Evolutionary conservation across 2,797 vertebrate species (phyloP).

Genomic region (Acrocephalus scirpaceus): DNA sequence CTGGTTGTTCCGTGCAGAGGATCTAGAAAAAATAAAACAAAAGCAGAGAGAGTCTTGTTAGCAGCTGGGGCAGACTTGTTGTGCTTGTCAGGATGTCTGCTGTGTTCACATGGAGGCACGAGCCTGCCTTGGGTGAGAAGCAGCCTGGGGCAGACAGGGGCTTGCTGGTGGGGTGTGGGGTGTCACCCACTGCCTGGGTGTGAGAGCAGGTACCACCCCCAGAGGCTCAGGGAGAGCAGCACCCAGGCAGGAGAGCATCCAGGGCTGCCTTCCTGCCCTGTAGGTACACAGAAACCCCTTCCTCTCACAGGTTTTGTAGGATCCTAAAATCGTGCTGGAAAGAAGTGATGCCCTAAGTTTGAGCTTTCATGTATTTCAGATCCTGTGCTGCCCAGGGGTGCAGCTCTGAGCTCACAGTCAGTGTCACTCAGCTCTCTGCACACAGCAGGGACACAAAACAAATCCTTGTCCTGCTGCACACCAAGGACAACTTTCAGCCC

Average conservation of each 20-base stretch:
- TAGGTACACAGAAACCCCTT: background rate
- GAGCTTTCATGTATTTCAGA: accelerated
- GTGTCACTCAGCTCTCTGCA: too few relatives aligned
- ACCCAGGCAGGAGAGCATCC: background rate
- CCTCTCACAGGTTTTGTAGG: background rate
- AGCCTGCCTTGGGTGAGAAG: background rate
- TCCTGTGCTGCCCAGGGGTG: background rate
- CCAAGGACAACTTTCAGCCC: background rate
- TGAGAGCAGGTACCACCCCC: background rate
- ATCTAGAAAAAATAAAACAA: background rate
- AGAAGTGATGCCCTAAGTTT: background rate
- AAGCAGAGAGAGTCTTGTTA: background rate
- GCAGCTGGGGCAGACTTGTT: background rate
- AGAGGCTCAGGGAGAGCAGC: background rate
- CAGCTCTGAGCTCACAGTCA: background rate
- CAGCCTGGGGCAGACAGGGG: background rate
- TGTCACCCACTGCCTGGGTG: background rate
- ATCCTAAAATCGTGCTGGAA: accelerated
- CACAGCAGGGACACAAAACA: background rate
- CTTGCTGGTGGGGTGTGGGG: background rate
- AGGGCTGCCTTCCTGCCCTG: background rate
- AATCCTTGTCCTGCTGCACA: background rate
- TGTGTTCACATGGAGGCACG: background rate
- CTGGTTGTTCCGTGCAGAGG: background rate
- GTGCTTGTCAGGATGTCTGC: background rate